A percentile compares a stretch with the other conserved stretches of the same genome.
Evolutionary conservation across 1,140 invertebrate genomes (phyloP).

Genomic region (Leptinotarsa undecemlineata): DNA sequence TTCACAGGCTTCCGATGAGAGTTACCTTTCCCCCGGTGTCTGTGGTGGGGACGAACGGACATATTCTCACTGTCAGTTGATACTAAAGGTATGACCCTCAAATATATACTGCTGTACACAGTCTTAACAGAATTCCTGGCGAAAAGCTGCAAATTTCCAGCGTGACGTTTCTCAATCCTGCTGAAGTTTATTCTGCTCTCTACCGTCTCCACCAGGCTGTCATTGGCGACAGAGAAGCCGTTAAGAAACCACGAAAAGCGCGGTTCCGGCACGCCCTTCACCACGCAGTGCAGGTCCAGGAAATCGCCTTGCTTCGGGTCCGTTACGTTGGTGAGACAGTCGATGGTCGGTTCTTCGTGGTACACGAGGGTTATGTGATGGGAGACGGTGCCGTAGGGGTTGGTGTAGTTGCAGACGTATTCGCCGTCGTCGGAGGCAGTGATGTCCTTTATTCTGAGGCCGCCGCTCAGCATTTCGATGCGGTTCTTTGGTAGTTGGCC

Average conservation of each 20-base stretch:
- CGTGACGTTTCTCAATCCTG: conserved; percentile 76
- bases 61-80: conserved; percentile 28
- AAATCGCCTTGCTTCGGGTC: conserved; percentile 68
- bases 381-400: conserved; percentile 56
- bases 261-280: conserved; percentile 70
- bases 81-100: conserved; percentile 69
- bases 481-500: conserved; percentile 54
- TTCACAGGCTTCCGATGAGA: conserved; percentile 56
- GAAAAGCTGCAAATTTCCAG: conserved; percentile 88
- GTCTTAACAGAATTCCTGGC: conserved; percentile 81
- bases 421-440: conserved; percentile 67
- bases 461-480: conserved; percentile 59
- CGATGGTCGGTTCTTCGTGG: conserved; percentile 65
- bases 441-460: conserved; percentile 67
- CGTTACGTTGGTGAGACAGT: conserved; percentile 61
- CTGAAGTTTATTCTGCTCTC: conserved; percentile 60
- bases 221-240: conserved; percentile 66
- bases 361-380: conserved; percentile 59
- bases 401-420: conserved; percentile 68
- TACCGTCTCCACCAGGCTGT: conserved; percentile 58
- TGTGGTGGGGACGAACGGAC: conserved; percentile 20
- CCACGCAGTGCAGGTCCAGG: conserved; percentile 67
- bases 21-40: conserved; percentile 16
- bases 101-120: conserved; percentile 63
- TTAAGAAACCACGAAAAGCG: conserved; percentile 83